Percentiles rank a stretch among this genome's conserved stretches.
phyloP scores from a whole-genome alignment of 2,888 invertebrate species.

The Drosophila niveifrons region DNA sequence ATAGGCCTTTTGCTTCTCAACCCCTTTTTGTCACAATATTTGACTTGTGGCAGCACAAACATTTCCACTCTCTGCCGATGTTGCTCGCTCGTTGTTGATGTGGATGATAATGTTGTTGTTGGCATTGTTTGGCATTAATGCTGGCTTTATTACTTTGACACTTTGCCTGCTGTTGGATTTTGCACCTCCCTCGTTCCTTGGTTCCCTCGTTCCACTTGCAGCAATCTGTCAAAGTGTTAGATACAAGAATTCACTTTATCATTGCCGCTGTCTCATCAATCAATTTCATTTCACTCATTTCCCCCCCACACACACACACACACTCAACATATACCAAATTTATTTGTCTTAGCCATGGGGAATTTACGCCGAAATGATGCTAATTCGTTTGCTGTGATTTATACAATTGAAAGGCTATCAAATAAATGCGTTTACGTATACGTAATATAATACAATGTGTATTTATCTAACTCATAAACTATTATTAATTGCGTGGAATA shows the following conservation, averaged over 20 bases:
- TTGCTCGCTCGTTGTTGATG: conserved; percentile 24
- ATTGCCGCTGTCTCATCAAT: conserved; percentile 73
- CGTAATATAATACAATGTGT: conserved; percentile 6
- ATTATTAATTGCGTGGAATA: conserved; percentile 5
- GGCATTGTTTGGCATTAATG: conserved; percentile 46
- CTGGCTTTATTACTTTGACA: conserved; percentile 63
- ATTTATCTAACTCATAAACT: background rate
- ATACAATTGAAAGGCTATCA: conserved; percentile 35
- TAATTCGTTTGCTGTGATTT: conserved; percentile 31
- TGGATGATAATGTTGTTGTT: conserved; percentile 43
- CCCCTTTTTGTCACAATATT: conserved; percentile 57
- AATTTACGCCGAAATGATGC: conserved; percentile 17
- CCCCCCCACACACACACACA: conserved; percentile 10
- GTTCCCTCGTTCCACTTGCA: conserved; percentile 11
- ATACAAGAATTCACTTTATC: conserved; percentile 45
- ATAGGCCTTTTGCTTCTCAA: conserved; percentile 14
- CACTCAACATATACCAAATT: conserved; percentile 46
- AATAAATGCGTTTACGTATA: conserved; percentile 16
- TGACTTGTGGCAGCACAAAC: conserved; percentile 62
- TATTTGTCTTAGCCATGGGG: conserved; percentile 36
- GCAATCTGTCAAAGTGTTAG: conserved; percentile 80
- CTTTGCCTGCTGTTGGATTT: conserved; percentile 68
- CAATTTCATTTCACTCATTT: conserved; percentile 72
- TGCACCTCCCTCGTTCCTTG: background rate
- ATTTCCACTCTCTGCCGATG: conserved; percentile 23